phyloP scores from a whole-genome alignment of 2,888 invertebrate species.

The Antitype chi region DNA sequence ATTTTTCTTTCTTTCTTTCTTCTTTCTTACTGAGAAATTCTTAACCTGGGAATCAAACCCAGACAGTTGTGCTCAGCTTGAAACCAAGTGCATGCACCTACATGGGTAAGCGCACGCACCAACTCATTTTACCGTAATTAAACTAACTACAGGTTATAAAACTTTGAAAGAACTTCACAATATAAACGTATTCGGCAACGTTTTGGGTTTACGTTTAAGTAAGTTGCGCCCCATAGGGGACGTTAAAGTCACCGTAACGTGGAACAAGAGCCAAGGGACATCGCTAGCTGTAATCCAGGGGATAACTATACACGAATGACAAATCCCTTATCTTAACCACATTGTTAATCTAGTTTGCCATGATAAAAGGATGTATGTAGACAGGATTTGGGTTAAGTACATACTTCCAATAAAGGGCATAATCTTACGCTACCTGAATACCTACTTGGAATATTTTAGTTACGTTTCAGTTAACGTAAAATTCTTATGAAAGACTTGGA shows the following conservation, averaged over 20 bases:
- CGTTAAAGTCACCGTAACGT: background rate
- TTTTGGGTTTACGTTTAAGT: background rate
- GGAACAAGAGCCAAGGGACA: background rate
- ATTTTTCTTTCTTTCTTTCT: too few species aligned
- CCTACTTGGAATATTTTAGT: background rate
- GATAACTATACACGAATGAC: background rate
- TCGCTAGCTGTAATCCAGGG: slow-evolving; percentile 2
- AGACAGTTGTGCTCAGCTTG: too few species aligned
- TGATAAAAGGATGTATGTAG: background rate
- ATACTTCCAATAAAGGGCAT: background rate
- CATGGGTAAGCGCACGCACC: too few species aligned
- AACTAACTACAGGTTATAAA: background rate
- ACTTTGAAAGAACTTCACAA: background rate
- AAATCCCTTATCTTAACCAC: slow-evolving; percentile 3
- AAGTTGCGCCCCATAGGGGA: background rate
- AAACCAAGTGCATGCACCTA: too few species aligned
- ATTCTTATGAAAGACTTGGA: background rate
- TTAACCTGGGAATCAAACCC: too few species aligned
- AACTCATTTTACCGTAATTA: background rate
- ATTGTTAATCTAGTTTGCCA: background rate
- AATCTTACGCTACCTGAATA: background rate
- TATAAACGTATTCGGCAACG: background rate
- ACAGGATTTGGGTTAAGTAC: background rate
- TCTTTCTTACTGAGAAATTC: too few species aligned
- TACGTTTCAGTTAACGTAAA: background rate